Percentiles rank a stretch among this genome's conserved stretches.
Conservation (phyloP, 2,888 invertebrate genomes). For the Acleris sparsana region DNA sequence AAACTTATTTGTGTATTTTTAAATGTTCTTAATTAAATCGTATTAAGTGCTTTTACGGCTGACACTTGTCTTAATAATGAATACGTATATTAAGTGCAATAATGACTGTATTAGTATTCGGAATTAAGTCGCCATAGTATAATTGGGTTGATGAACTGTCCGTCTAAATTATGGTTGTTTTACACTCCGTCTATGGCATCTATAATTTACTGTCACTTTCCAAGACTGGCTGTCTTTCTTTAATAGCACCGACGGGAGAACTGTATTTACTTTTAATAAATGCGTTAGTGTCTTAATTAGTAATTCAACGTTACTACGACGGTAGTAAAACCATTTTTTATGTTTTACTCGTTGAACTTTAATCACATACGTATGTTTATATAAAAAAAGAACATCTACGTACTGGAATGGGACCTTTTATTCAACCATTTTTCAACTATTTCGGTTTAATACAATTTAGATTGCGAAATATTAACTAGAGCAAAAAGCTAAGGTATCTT, state of each 20-base stretch:
- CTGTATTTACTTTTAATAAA: neutral
- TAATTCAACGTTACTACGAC: neutral
- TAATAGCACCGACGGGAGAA: neutral
- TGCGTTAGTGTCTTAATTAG: neutral
- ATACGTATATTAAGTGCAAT: neutral
- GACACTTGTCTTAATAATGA: neutral
- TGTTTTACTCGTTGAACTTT: no score
- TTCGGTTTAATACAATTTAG: no score
- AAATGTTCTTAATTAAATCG: no score
- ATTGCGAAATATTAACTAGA: no score
- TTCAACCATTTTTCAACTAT: no score
- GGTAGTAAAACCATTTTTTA: no score
- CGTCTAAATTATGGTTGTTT: constrained; percentile 21
- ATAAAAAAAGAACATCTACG: no score
- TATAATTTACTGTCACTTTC: constrained; percentile 21
- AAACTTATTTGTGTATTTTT: no score
- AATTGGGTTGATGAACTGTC: constrained; percentile 20
- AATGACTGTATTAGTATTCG: constrained; percentile 15
- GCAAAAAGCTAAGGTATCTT: no score
- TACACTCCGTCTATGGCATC: constrained; percentile 10
- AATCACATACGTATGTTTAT: no score
- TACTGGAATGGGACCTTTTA: no score
- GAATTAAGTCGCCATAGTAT: neutral
- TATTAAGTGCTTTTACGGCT: no score
- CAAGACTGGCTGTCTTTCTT: neutral